Evolutionary conservation across 2,888 invertebrate genomes (phyloP).

Genomic region (Opisthograptis luteolata): DNA sequence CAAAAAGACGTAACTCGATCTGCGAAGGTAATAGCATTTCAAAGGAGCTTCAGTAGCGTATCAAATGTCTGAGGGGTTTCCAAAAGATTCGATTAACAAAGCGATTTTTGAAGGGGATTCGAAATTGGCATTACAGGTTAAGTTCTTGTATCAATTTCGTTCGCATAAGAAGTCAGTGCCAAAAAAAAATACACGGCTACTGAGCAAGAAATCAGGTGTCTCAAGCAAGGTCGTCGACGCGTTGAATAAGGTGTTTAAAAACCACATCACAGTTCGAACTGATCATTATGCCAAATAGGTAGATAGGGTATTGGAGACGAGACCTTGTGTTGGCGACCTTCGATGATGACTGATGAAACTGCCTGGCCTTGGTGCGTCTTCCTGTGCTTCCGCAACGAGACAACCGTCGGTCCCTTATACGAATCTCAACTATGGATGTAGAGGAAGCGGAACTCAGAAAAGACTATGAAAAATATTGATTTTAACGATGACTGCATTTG

Average conservation of each 20-base stretch:
- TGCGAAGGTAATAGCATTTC: conserved; percentile 12
- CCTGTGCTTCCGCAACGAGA: conserved; percentile 43
- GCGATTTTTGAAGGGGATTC: background rate
- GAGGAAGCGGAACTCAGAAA: background rate
- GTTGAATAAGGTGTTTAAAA: conserved; percentile 41
- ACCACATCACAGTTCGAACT: conserved; percentile 44
- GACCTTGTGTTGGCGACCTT: conserved; percentile 33
- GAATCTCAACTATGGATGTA: conserved; percentile 10
- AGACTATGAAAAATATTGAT: background rate
- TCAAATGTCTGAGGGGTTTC: conserved; percentile 11
- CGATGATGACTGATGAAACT: conserved; percentile 40
- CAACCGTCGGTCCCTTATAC: conserved; percentile 38
- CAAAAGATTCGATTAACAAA: conserved; percentile 9
- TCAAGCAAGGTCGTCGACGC: background rate
- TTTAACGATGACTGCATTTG: background rate
- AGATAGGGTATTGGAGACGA: conserved; percentile 38
- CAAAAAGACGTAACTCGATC: conserved; percentile 8
- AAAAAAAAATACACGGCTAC: conserved; percentile 12
- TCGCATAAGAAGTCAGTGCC: background rate
- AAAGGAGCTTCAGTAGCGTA: conserved; percentile 12
- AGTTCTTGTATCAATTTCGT: conserved; percentile 1
- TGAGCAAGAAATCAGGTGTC: conserved; percentile 8
- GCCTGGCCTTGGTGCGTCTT: conserved; percentile 48
- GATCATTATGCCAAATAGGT: conserved; percentile 55
- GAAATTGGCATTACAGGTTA: background rate